phyloP scores from a whole-genome alignment of 2,113 vertebrate species.

The Protobothrops mucrosquamatus region DNA sequence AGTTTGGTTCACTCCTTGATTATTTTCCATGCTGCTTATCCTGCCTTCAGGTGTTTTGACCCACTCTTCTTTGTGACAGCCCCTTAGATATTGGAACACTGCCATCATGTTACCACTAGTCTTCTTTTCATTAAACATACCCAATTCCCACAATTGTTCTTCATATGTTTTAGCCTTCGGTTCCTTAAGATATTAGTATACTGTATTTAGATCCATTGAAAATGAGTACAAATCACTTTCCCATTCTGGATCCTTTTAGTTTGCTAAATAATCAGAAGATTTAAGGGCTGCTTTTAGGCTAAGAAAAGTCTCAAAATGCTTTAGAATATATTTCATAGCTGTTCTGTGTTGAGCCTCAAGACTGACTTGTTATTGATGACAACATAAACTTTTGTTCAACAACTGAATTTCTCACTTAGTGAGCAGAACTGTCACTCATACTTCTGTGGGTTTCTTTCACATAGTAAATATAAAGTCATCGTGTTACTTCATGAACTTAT shows the following conservation, averaged over 20 bases:
- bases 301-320: not conserved
- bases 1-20: too few relatives aligned
- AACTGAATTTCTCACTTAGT: not conserved
- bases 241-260: not conserved
- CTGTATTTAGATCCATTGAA: not conserved
- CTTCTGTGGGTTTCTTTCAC: not conserved
- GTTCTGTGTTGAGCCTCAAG: not conserved
- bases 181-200: too few relatives aligned
- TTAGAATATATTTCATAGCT: not conserved
- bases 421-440: not conserved
- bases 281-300: not conserved
- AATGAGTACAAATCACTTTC: not conserved
- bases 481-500: not conserved
- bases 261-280: not conserved
- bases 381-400: not conserved
- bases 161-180: too few relatives aligned
- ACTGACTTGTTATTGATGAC: not conserved
- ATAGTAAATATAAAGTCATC: not conserved
- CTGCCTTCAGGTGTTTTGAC: too few relatives aligned
- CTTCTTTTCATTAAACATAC: too few relatives aligned
- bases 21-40: too few relatives aligned
- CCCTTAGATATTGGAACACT: too few relatives aligned
- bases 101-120: too few relatives aligned
- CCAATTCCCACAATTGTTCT: too few relatives aligned
- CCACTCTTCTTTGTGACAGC: too few relatives aligned